phyloP scores from a whole-genome alignment of 2,888 invertebrate genomes.

The Seladonia tumulorum region DNA sequence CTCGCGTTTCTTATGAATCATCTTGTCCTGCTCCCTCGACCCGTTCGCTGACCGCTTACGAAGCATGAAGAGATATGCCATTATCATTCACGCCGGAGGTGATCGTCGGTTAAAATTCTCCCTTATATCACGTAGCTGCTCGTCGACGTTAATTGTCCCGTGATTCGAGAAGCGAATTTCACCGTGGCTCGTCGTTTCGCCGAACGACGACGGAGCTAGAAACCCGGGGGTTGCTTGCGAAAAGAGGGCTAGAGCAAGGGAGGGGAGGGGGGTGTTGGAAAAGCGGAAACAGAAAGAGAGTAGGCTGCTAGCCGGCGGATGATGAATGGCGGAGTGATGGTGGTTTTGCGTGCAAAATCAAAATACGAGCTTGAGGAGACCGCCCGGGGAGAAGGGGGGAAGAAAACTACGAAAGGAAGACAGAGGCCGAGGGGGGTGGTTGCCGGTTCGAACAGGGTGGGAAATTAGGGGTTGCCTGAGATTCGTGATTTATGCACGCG shows the following conservation, averaged over 20 bases:
- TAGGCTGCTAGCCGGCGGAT: slow-evolving; percentile 76
- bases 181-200: slow-evolving; percentile 48
- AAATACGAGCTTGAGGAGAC: slow-evolving; percentile 61
- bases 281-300: slow-evolving; percentile 70
- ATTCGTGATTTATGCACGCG: slow-evolving; percentile 85
- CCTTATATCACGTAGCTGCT: slow-evolving; percentile 43
- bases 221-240: neutral
- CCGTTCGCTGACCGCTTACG: neutral
- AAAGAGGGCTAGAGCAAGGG: neutral
- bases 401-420: slow-evolving; percentile 61
- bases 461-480: slow-evolving; percentile 81
- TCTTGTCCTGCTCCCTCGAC: neutral
- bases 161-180: slow-evolving; percentile 68
- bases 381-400: slow-evolving; percentile 27
- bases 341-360: slow-evolving; percentile 81
- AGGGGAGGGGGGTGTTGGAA: slow-evolving; percentile 51
- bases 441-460: slow-evolving; percentile 56
- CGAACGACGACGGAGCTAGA: slow-evolving; percentile 24
- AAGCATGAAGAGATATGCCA: slow-evolving; percentile 51
- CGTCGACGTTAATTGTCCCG: slow-evolving; percentile 62
- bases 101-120: slow-evolving; percentile 35
- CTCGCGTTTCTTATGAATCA: slow-evolving; percentile 52
- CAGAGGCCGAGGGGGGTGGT: slow-evolving; percentile 47
- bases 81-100: slow-evolving; percentile 41
- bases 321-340: slow-evolving; percentile 83